Evolutionary conservation across 1,140 invertebrate species (phyloP), one percentile per base, ranked within the genome.

Genomic region (Drosophila rufa): DNA sequence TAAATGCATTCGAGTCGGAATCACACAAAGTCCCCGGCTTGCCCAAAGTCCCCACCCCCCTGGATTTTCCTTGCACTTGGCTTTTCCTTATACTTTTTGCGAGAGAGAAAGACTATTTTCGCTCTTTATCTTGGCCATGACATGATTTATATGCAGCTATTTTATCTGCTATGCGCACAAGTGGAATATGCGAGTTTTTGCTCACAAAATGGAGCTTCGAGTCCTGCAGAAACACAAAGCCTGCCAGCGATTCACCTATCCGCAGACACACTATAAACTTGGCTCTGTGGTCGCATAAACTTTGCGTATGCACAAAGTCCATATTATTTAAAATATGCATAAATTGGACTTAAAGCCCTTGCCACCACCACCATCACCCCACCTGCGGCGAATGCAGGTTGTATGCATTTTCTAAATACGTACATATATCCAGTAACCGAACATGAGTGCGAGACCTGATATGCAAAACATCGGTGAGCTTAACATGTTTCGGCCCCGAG

Each of bases 141-240:
- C 85, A 89, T 89, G 84, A 89, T 89, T 90, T 89, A 89, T 89
- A 73, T 84, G 81, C 85, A 90, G 64, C 70, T 78, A 80, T 76
- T 75, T 89, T 89, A 89, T 90, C 85, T 89, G 30, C 60, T 58
- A 42, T 51, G 67, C 50, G 50, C 80, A 78, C 65, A 84, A 57
- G 59, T 40, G 40, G 57, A 78, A 78, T 77, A 76, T 76, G 55
- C 47, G 73, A 76, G 40, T 69, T 40, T 79, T 25, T 45, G 47
- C 38, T 22, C 40, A 58, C 45, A 65, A 69, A 46, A 38, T 56
- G 43, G 40, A 70, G 74, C 74, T 50, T 46, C 5, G 25, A 14
- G 40, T 61, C n/a, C 61, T 56, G 27, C 45, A 61, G 68, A 65
- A 80, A 60, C 47, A 82, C 57, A 81, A 82, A 73, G 79, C 73